Evolutionary conservation across 2,797 vertebrate genomes (phyloP), one percentile per base, ranked within the genome.

Genomic region (Acipenser ruthenus): DNA sequence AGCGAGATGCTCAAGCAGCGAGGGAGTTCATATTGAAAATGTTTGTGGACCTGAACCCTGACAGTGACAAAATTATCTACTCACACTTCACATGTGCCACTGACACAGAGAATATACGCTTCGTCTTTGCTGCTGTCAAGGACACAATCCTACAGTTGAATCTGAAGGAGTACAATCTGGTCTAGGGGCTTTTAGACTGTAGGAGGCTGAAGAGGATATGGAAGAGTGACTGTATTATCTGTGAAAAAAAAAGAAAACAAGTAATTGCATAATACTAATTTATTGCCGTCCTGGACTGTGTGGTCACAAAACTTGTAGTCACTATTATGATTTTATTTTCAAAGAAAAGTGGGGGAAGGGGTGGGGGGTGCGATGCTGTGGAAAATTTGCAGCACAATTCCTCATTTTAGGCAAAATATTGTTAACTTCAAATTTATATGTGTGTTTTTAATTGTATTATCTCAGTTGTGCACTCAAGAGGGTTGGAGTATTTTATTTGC

Each of bases 21-120:
- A 86, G 94, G 71, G 95, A 97, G 80, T 97, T 97, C 70, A 97
- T 97, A 83, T 78, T 97, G 77, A 97, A 95, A 90, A 97, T 97
- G 94, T 97, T 97, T 4, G 95, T 97, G 80, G 95, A 97, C 80
- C 93, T 97, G 86, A 97, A 97, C 75, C 95, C 95, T 67, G 95
- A 97, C 84, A 95, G 93, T 81, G 95, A 97, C 77, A 97, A 96
- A 89, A 96, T 97, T 74, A 96, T 97, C 92, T 96, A 97, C 88
- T 97, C 94, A 59, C 95, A 97, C 87, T 97, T 97, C 92, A 97
- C 95, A 6, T 96, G 94, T 11, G 95, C 95, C 89, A 97, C 94
- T 66, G 94, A 97, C 83, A 97, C 95, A 64, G 94, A 97, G 88
- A 97, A 97, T 75, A 97, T 97, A 79, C 94, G 95, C 69, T 97